Evolutionary conservation across 1,140 invertebrate species (phyloP).

Genomic region (Drosophila kepulauana): DNA sequence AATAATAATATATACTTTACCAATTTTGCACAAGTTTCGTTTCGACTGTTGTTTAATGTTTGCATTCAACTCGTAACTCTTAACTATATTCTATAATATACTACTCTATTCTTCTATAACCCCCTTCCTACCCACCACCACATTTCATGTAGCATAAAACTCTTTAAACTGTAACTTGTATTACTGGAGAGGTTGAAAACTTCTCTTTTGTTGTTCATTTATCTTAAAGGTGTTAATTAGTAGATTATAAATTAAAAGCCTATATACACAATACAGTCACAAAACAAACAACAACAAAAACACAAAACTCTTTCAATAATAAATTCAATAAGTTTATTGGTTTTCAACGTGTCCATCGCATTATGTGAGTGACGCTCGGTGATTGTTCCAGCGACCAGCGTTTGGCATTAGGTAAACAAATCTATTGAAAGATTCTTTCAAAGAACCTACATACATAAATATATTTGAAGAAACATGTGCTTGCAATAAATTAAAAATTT

Average conservation of each 20-base stretch:
- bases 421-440: conserved; percentile 42
- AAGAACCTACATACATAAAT: conserved; percentile 29
- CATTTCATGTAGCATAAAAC: conserved; percentile 25
- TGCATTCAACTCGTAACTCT: conserved; percentile 7
- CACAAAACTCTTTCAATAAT: conserved; percentile 13
- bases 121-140: neutral
- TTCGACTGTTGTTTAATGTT: conserved; percentile 32
- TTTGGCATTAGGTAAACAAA: conserved; percentile 31
- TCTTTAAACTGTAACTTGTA: conserved; percentile 23
- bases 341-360: conserved; percentile 48
- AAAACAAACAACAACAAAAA: conserved; percentile 19
- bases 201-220: conserved; percentile 49
- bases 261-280: conserved; percentile 28
- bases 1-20: conserved; percentile 35
- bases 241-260: conserved; percentile 36
- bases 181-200: conserved; percentile 38
- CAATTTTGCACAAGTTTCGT: conserved; percentile 45
- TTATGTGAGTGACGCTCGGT: conserved; percentile 42
- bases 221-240: conserved; percentile 45
- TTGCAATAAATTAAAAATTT: conserved; percentile 54
- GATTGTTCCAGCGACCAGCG: conserved; percentile 36
- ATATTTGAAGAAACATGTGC: conserved; percentile 44
- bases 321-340: conserved; percentile 29
- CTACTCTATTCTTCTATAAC: conserved; percentile 2
- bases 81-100: conserved; percentile 5